phyloP scores from a whole-genome alignment of 2,113 vertebrate genomes.

The Salvelinus fontinalis region DNA sequence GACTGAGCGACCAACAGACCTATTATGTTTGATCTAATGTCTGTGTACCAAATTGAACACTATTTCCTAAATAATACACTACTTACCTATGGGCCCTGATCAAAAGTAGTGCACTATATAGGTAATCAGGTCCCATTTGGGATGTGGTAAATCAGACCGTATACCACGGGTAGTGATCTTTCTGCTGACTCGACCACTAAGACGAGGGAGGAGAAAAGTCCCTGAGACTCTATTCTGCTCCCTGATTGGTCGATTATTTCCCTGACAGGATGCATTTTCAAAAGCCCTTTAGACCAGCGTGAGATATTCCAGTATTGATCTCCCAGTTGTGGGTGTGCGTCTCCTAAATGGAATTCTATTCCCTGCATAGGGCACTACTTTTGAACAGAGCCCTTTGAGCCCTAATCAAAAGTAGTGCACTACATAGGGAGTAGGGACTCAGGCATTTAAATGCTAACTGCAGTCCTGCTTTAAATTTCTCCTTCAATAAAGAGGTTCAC shows the following conservation, averaged over 20 bases:
- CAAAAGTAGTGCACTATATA: too few species aligned
- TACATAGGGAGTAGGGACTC: neutral
- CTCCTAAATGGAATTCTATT: too few species aligned
- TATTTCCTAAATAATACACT: too few species aligned
- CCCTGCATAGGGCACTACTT: too few species aligned
- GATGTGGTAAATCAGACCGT: neutral
- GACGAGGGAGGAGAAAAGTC: conserved; percentile 23
- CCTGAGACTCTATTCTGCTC: conserved; percentile 38
- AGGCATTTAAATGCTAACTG: conserved; percentile 37
- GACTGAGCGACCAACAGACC: neutral
- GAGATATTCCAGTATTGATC: conserved; percentile 56
- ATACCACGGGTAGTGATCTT: conserved; percentile 17
- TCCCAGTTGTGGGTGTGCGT: neutral
- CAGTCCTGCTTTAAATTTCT: conserved; percentile 28
- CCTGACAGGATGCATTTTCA: conserved; percentile 49
- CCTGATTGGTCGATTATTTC: conserved; percentile 51
- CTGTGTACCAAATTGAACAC: too few species aligned
- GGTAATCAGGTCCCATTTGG: too few species aligned
- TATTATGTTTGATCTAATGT: neutral
- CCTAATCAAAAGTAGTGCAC: too few species aligned
- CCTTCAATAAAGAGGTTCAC: conserved; percentile 44
- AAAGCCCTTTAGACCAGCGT: conserved; percentile 43
- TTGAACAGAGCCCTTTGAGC: too few species aligned
- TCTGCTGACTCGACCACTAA: conserved; percentile 29
- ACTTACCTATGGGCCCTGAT: too few species aligned